Percentiles rank a stretch among this genome's conserved stretches.
Evolutionary conservation across 1,140 invertebrate species (phyloP).

Genomic region (Oncopeltus fasciatus): DNA sequence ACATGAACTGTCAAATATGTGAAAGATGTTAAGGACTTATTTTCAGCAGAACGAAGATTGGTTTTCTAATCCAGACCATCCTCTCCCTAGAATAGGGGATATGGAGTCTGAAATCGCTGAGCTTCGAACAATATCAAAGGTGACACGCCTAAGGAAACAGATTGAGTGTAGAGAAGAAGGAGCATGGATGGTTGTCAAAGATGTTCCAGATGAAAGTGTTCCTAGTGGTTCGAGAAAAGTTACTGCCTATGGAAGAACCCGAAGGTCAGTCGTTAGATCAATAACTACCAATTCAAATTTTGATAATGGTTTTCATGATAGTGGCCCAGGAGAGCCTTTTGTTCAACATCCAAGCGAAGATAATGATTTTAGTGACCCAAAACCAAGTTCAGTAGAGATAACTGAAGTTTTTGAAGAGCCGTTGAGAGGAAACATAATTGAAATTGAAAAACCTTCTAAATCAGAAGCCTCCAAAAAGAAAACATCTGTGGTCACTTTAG

Average conservation of each 20-base stretch:
- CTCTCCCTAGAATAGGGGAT: constrained; percentile 1
- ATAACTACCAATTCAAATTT: neutral
- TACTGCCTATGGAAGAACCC: constrained; percentile 11
- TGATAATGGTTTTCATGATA: neutral
- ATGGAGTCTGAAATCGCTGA: constrained; percentile 17
- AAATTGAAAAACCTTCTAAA: neutral
- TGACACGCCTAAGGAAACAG: constrained; percentile 13
- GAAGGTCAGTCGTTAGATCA: constrained; percentile 11
- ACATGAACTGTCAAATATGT: too few relatives aligned
- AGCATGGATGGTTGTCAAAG: constrained; percentile 14
- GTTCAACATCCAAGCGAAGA: neutral
- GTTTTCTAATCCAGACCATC: constrained; percentile 6
- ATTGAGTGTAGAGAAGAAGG: constrained; percentile 17
- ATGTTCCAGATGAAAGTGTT: neutral
- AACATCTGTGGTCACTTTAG: constrained; percentile 15
- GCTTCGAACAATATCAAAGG: constrained; percentile 27
- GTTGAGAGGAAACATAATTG: neutral
- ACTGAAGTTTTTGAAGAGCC: constrained; percentile 1
- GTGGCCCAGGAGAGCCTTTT: neutral
- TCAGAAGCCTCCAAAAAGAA: constrained; percentile 3
- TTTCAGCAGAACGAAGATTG: neutral
- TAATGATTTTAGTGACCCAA: neutral
- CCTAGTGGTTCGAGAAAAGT: constrained; percentile 10
- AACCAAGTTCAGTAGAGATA: neutral
- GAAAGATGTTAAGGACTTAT: neutral